Base-by-base conservation (phyloP, 2,113 vertebrate genomes). In the Edolisoma coerulescens region DNA sequence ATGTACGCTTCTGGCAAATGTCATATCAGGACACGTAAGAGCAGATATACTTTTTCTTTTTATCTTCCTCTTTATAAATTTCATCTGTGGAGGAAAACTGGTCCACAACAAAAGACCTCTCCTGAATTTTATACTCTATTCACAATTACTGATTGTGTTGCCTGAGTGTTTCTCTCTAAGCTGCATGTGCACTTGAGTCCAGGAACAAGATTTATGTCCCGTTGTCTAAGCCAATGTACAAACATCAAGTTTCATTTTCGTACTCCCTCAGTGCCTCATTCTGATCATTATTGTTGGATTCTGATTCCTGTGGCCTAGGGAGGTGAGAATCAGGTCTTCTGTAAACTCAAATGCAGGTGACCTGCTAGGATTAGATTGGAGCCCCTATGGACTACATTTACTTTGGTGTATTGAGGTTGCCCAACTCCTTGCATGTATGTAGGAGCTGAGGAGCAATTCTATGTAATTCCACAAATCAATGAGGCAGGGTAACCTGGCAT, bases 191-290 rank as follows among this genome's bases (percentile, higher is more conserved):
- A 1, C 35, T 83, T 78, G 32, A 30, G n/a, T 30, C n/a, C 21
- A 49, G 35, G 16, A 81, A 20, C 7, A 75, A 64, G 37, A 56
- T 47, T 41, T 3, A 69, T 13, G 10, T 80, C 71, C 60, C 1
- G 3, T 42, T 37, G 52, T 32, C 39, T 63, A 47, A 71, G 24
- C 10, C 56, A 30, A 7, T 41, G 18, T 63, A 41, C 1, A 0
- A 79, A 70, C 1, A 2, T 50, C 21, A 47, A 26, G 23, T 69
- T 69, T 88, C 11, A 56, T 75, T 88, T 67, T 42, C 27, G 37
- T 0, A 0, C 11, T 71, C 7, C 30, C 19, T 81, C 37, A 74
- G 19, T 87, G 49, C 45, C 27, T 80, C 2, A 1, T 44, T 93
- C 67, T 53, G 28, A 42, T 80, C 26, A 24, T 47, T 67, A 16